phyloP scores from a whole-genome alignment of 1,140 invertebrate genomes.

The Leucophenga varia region DNA sequence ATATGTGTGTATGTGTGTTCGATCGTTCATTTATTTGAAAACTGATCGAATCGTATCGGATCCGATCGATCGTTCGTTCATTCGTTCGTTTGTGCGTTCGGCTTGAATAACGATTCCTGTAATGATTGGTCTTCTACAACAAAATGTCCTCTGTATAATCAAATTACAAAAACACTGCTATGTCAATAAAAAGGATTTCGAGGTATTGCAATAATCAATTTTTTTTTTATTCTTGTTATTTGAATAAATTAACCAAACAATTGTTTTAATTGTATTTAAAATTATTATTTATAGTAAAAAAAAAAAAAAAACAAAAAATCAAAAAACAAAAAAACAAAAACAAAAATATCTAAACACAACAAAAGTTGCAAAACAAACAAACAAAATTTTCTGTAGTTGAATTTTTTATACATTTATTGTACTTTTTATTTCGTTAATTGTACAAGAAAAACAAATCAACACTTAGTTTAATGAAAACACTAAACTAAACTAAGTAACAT shows the following conservation, averaged over 20 bases:
- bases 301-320: constrained; percentile 9
- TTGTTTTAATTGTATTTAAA: constrained; percentile 23
- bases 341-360: constrained; percentile 23
- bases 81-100: constrained; percentile 9
- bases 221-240: constrained; percentile 14
- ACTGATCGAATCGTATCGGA: background rate
- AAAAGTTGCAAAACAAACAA: too few relatives aligned
- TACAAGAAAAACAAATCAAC: too few relatives aligned
- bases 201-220: constrained; percentile 55
- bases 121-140: constrained; percentile 36
- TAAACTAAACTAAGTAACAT: too few relatives aligned
- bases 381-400: too few relatives aligned
- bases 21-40: background rate
- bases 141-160: background rate
- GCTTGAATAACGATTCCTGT: constrained; percentile 21
- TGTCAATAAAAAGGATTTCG: constrained; percentile 53
- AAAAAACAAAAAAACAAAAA: constrained; percentile 17
- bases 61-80: constrained; percentile 1
- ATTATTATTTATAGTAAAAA: constrained; percentile 25
- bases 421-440: too few relatives aligned
- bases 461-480: too few relatives aligned
- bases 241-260: constrained; percentile 16
- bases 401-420: too few relatives aligned
- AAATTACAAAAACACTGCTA: background rate
- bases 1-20: background rate